phyloP scores from a whole-genome alignment of 2,113 vertebrate genomes.

The Antechinus flavipes region DNA sequence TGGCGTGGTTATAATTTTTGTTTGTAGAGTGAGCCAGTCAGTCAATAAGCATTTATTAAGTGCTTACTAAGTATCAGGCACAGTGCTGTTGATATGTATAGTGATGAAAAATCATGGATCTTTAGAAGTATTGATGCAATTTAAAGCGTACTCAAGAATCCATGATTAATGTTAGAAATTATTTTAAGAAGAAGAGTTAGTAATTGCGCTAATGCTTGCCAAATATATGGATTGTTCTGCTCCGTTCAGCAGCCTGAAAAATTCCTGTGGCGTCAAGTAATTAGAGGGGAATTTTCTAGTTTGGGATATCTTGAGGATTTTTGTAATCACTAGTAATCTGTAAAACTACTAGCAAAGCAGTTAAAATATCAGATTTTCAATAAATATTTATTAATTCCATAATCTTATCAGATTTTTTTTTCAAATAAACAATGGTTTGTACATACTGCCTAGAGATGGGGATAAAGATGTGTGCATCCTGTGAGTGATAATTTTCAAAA shows the following conservation, averaged over 20 bases:
- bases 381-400: background rate
- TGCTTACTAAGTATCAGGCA: background rate
- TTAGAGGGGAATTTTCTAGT: background rate
- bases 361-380: background rate
- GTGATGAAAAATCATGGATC: background rate
- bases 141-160: background rate
- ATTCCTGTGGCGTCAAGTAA: background rate
- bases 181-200: constrained; percentile 33
- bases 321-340: background rate
- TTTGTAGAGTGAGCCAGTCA: background rate
- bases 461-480: too few relatives aligned
- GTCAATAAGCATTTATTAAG: background rate
- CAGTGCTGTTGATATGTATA: background rate
- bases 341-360: background rate
- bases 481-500: background rate
- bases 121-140: background rate
- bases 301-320: constrained; percentile 11
- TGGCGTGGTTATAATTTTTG: background rate
- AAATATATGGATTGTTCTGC: constrained; percentile 40
- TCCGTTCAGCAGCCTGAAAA: constrained; percentile 28
- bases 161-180: background rate
- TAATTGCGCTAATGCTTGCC: constrained; percentile 43
- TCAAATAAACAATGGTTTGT: background rate
- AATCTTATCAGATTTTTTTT: background rate
- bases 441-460: background rate